A percentile compares a stretch with the other conserved stretches of the same genome.
phyloP scores from a whole-genome alignment of 2,113 vertebrate genomes.

The Equus quagga region DNA sequence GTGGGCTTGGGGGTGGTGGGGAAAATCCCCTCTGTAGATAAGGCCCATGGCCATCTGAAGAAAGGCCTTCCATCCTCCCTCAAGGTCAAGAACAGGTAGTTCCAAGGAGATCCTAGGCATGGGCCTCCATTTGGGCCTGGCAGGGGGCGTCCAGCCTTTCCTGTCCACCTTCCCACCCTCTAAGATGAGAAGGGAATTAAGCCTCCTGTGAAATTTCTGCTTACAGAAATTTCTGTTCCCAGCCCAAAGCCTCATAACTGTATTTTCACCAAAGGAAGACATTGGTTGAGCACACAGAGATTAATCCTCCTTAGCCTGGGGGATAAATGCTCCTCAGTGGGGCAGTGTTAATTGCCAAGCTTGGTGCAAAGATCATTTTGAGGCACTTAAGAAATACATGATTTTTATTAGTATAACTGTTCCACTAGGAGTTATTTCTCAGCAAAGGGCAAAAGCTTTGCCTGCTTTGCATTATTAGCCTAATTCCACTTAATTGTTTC shows the following conservation, averaged over 20 bases:
- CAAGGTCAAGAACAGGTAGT: neutral
- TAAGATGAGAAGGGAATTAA: constrained; percentile 30
- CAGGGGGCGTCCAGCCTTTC: neutral
- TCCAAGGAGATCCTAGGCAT: neutral
- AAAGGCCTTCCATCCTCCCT: neutral
- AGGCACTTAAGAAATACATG: constrained; percentile 80
- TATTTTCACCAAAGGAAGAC: constrained; percentile 12
- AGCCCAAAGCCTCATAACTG: constrained; percentile 9
- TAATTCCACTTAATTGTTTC: constrained; percentile 84
- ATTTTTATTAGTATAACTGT: constrained; percentile 80
- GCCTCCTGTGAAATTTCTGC: neutral
- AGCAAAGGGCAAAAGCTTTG: constrained; percentile 83
- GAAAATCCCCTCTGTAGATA: neutral
- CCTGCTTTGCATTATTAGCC: constrained; percentile 76
- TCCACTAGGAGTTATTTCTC: constrained; percentile 80
- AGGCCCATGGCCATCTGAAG: neutral
- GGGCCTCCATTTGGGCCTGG: neutral
- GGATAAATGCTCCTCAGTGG: constrained; percentile 67
- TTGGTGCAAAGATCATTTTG: constrained; percentile 79
- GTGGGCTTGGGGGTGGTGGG: neutral
- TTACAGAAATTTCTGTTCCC: constrained; percentile 50
- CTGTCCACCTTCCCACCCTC: neutral
- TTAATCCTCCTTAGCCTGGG: constrained; percentile 57
- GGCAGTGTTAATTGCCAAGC: constrained; percentile 74
- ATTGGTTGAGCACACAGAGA: neutral